These are phyloP conservation scores for Nyctereutes procyonoides DNA, from an alignment of 2,113 vertebrate genomes.

Conservation along the genomic window DNA sequence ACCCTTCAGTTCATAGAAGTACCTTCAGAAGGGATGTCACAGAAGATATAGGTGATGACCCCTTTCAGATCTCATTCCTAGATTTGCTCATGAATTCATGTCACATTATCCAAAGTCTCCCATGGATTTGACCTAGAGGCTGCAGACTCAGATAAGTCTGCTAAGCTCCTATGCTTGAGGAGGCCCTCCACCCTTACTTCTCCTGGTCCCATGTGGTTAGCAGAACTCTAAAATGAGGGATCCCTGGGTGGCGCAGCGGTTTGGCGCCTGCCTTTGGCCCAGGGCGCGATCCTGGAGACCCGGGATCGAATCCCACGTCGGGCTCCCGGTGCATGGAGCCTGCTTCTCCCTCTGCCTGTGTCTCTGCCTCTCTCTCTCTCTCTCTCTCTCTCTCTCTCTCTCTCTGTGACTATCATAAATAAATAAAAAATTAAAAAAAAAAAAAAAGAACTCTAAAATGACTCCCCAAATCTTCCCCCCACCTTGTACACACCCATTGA, in stretches of 20 bases:
- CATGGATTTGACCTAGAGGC: neutral
- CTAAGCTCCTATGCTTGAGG: neutral
- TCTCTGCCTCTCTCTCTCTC: too few relatives aligned
- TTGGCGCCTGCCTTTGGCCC: too few relatives aligned
- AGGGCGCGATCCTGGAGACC: too few relatives aligned
- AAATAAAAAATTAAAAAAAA: too few relatives aligned
- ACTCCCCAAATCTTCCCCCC: neutral
- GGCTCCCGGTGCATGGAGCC: too few relatives aligned
- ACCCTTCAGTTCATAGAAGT: neutral
- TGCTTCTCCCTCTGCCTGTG: too few relatives aligned
- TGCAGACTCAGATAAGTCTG: neutral
- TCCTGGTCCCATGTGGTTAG: too few relatives aligned
- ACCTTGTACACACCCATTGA: neutral
- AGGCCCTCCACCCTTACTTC: neutral
- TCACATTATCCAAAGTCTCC: neutral
- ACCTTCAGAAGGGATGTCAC: neutral
- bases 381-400: too few relatives aligned
- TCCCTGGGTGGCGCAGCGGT: too few relatives aligned
- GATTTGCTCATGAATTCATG: neutral
- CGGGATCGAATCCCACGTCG: too few relatives aligned
- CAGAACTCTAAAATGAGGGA: neutral
- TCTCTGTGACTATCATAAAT: too few relatives aligned
- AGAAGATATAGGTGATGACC: too few relatives aligned
- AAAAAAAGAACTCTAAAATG: neutral
- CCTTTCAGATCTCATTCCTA: neutral